Base-by-base conservation (phyloP, 2,888 invertebrate genomes). In the Sinelater perroti region DNA sequence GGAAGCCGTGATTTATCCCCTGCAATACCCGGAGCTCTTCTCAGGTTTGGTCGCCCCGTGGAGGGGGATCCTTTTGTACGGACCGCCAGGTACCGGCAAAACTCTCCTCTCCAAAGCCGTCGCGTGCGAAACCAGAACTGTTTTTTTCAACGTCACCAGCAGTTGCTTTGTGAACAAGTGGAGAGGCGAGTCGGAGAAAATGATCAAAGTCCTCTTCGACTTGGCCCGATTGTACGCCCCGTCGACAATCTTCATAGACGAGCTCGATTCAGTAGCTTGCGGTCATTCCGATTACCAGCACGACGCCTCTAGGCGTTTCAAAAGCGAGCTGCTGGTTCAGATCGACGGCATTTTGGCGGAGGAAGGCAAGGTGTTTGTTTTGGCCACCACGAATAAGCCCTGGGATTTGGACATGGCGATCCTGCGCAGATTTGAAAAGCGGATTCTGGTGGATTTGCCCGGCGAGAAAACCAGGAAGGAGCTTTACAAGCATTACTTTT, bases 181-280 rank as follows among this genome's bases (percentile, higher is more conserved):
- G 96, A 82, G 96, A 20, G 97, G 97, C 0, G 97, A 97, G 68
- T 95, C 95, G 0, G 97, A 97, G 80, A 96, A 95, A 79, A 87
- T 95, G 67, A 83, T 97, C 33, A 87, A 93, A 79, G 88, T 93
- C 0, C 80, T 97, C 35, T 95, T 95, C 76, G 93, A 95, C 66
- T 81, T 95, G 78, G 96, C 97, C 0, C 83, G 72, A 62, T 65
- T 68, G 73, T 88, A 91, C 72, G 87, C 94, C 0, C 97, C 97
- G 0, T 90, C 95, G 0, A 90, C 94, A 6, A 91, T 97, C 68
- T 97, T 97, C 77, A 85, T 97, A 42, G 97, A 97, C 73, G 97
- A 97, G 79, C 84, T 96, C 55, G 97, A 97, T 73, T 89, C 94
- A 8, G 77, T 96, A 21, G 89, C 91, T 13, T 87, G 90, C 1